phyloP scores from a whole-genome alignment of 1,140 invertebrate species.

The Ooceraea biroi region DNA sequence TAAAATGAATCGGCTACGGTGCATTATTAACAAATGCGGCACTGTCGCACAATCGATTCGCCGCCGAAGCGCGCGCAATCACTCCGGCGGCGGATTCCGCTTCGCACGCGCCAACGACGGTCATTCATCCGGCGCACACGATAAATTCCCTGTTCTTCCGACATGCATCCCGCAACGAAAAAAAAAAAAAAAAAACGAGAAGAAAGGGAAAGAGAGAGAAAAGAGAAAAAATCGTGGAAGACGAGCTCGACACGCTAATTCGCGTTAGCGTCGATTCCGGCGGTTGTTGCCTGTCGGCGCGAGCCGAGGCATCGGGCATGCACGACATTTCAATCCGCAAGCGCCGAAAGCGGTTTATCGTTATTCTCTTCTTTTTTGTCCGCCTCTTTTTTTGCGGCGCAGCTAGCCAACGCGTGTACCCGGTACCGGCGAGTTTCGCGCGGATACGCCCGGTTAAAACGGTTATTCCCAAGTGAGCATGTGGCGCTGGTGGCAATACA shows the following conservation, averaged over 20 bases:
- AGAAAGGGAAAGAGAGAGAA: neutral
- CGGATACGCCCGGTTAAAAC: conserved; percentile 71
- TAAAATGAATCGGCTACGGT: neutral
- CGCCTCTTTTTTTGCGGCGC: conserved; percentile 51
- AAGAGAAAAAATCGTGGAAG: conserved; percentile 19
- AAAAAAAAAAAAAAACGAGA: conserved; percentile 20
- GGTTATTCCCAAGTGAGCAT: conserved; percentile 74
- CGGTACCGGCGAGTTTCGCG: conserved; percentile 63
- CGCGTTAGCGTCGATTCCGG: conserved; percentile 66
- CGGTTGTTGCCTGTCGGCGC: conserved; percentile 62
- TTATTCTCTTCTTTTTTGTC: conserved; percentile 43
- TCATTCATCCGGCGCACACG: conserved; percentile 58
- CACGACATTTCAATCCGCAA: conserved; percentile 75
- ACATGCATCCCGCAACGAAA: neutral
- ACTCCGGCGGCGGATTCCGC: conserved; percentile 28
- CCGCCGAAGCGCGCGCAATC: neutral
- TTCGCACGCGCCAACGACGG: neutral
- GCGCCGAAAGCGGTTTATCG: conserved; percentile 76
- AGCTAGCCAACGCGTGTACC: conserved; percentile 64
- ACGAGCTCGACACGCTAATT: conserved; percentile 65
- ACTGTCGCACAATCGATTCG: conserved; percentile 17
- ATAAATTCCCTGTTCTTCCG: conserved; percentile 56
- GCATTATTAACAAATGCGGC: neutral
- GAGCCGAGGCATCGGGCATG: conserved; percentile 58
- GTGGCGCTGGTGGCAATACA: conserved; percentile 69